A percentile compares a stretch with the other conserved stretches of the same genome.
Evolutionary conservation across 2,888 invertebrate genomes (phyloP).

Genomic region (Ichneumoninae sp.): DNA sequence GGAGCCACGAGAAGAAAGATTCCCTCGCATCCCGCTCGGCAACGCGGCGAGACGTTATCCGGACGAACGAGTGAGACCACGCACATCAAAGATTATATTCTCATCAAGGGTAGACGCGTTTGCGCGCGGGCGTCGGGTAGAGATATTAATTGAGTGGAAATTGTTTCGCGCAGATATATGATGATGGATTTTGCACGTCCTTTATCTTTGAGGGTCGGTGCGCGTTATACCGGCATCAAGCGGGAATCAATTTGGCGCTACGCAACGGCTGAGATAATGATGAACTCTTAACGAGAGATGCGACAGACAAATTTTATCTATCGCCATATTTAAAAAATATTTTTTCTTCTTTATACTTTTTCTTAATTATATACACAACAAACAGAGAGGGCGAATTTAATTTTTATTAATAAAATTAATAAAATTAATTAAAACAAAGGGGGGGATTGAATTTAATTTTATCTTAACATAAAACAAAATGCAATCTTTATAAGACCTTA

Average conservation of each 20-base stretch:
- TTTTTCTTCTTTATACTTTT: background rate
- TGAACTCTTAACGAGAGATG: conserved; percentile 3
- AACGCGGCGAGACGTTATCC: conserved; percentile 65
- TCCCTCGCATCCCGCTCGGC: conserved; percentile 6
- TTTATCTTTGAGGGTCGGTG: conserved; percentile 8
- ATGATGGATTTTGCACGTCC: conserved; percentile 61
- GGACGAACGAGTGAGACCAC: conserved; percentile 76
- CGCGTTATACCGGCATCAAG: conserved; percentile 3
- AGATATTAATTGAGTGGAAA: conserved; percentile 71
- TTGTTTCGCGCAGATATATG: conserved; percentile 59
- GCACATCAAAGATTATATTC: conserved; percentile 82
- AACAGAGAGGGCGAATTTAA: background rate
- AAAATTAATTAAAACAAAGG: too few relatives aligned
- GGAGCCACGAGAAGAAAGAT: conserved; percentile 17
- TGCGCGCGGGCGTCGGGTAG: conserved; percentile 22
- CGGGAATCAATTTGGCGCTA: conserved; percentile 47
- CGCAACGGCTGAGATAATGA: conserved; percentile 11
- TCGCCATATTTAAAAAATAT: background rate
- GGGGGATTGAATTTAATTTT: too few relatives aligned
- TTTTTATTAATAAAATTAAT: too few relatives aligned
- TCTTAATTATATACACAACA: background rate
- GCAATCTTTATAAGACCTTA: too few relatives aligned
- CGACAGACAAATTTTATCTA: background rate
- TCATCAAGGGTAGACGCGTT: conserved; percentile 75
- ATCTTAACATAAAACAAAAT: too few relatives aligned